Conservation (phyloP, 2,113 vertebrate species). For the Podarcis cretensis region DNA sequence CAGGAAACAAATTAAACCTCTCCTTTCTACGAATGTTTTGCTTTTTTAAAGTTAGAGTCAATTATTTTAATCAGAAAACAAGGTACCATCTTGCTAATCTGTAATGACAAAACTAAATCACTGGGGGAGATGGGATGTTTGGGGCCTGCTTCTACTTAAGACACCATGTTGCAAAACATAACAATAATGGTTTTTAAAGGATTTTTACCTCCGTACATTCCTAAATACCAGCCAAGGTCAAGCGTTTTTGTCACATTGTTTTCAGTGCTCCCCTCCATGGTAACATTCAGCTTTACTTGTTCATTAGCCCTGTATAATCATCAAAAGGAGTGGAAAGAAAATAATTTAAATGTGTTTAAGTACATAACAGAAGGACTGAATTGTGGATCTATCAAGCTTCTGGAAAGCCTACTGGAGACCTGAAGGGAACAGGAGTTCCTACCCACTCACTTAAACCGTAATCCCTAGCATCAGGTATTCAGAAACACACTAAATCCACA, state of each 20-base stretch:
- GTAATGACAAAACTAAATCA: slow-evolving; percentile 53
- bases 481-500: no score
- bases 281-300: slow-evolving; percentile 72
- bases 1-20: slow-evolving; percentile 61
- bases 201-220: slow-evolving; percentile 90
- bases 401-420: no score
- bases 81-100: slow-evolving; percentile 47
- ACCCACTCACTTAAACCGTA: no score
- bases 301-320: slow-evolving; percentile 76
- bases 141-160: not conserved
- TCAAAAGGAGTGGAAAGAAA: not conserved
- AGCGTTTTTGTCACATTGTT: slow-evolving; percentile 67
- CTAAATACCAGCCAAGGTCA: slow-evolving; percentile 88
- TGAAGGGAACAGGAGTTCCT: no score
- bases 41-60: slow-evolving; percentile 54
- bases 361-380: not conserved
- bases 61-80: slow-evolving; percentile 61
- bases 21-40: slow-evolving; percentile 45
- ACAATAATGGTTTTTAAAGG: not conserved
- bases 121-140: slow-evolving; percentile 39
- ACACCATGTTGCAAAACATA: not conserved
- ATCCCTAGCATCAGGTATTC: no score
- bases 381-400: no score
- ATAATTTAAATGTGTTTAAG: slow-evolving; percentile 7
- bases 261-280: slow-evolving; percentile 48